A percentile compares a stretch with the other conserved stretches of the same genome.
Conservation (phyloP, 1,140 invertebrate species). For the Tetramorium alpestre region DNA sequence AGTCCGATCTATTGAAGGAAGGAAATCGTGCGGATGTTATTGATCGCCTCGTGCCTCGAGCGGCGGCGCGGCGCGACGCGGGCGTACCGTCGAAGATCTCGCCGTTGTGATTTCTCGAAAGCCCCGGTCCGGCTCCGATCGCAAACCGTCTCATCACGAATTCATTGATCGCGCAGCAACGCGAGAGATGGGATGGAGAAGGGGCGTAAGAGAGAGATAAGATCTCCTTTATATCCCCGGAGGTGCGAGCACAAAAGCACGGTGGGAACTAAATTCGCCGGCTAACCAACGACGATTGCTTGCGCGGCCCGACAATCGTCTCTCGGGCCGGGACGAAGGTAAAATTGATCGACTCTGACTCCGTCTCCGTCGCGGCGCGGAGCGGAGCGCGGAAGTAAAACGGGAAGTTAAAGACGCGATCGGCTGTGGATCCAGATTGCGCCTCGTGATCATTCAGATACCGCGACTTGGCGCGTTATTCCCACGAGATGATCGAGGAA, state of each 20-base stretch:
- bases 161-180: slow-evolving; percentile 40
- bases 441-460: not conserved
- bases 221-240: slow-evolving; percentile 36
- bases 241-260: slow-evolving; percentile 46
- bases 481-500: slow-evolving; percentile 13
- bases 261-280: slow-evolving; percentile 46
- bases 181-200: not conserved
- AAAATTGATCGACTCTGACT: slow-evolving; percentile 46
- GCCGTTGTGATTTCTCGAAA: slow-evolving; percentile 26
- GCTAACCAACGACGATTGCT: slow-evolving; percentile 48
- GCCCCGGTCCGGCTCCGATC: not conserved
- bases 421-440: slow-evolving; percentile 15
- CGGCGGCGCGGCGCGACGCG: too few species aligned
- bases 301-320: slow-evolving; percentile 37
- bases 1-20: not conserved
- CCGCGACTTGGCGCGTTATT: not conserved
- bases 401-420: slow-evolving; percentile 21
- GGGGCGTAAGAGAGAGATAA: slow-evolving; percentile 38
- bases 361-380: not conserved
- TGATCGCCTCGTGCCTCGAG: not conserved
- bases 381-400: slow-evolving; percentile 15
- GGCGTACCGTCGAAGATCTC: not conserved
- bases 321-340: slow-evolving; percentile 21
- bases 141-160: slow-evolving; percentile 44
- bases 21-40: not conserved